A percentile compares a stretch with the other conserved stretches of the same genome.
Evolutionary conservation across 2,888 invertebrate species (phyloP).

Genomic region (Eilema sororculum): DNA sequence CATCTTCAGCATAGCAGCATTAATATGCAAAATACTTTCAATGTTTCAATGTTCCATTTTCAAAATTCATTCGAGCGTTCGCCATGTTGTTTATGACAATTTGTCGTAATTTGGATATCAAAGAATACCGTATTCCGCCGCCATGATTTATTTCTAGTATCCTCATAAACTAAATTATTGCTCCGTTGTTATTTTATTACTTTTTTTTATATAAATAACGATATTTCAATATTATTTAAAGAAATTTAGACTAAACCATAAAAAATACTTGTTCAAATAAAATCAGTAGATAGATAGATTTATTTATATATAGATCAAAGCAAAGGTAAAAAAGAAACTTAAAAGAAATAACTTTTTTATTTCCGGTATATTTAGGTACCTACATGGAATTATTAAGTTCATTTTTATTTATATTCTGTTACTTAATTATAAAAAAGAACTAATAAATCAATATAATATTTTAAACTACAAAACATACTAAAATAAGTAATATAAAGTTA

Average conservation of each 20-base stretch:
- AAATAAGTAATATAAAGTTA: background rate
- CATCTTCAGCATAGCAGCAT: constrained; percentile 9
- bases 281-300: background rate
- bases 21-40: constrained; percentile 35
- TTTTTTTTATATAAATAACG: background rate
- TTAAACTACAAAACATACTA: background rate
- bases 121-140: constrained; percentile 6
- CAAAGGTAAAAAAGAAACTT: background rate
- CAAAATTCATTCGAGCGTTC: constrained; percentile 21
- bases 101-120: constrained; percentile 22
- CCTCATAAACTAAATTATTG: background rate
- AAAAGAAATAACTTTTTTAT: too few species aligned
- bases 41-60: constrained; percentile 26
- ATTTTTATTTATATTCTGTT: too few species aligned
- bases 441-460: background rate
- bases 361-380: too few species aligned
- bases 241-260: background rate
- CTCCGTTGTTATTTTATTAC: background rate
- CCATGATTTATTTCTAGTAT: constrained; percentile 6
- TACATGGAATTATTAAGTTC: too few species aligned
- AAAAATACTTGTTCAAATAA: background rate
- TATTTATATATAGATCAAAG: too few species aligned
- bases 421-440: too few species aligned
- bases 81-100: constrained; percentile 15
- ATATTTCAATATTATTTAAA: background rate